Base-by-base conservation (phyloP, 2,113 vertebrate species). In the Thamnaconus septentrionalis region DNA sequence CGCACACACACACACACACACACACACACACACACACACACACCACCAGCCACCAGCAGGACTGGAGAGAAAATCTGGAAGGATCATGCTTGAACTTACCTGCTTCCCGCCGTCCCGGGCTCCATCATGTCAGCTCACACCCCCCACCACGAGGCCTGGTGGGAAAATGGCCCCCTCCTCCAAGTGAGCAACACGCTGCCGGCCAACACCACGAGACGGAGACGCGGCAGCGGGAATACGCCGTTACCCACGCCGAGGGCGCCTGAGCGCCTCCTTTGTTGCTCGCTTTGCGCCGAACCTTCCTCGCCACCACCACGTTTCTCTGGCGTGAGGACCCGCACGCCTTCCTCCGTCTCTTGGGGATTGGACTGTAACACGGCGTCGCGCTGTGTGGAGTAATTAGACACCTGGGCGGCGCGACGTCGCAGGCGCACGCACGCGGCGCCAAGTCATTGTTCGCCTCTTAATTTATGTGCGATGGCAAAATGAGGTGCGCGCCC, bases 201-300 rank as follows among this genome's bases (percentile, higher is more conserved):
- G 79, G 83, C 18, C 80, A 73, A 86, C 66, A 80, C 52, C 43
- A 72, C 53, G 3, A 74, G 70, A 80, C 74, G 60, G 71, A 76
- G 72, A 81, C 54, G 64, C 83, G 85, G 82, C 83, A 78, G 66
- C 59, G 9, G 66, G 72, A 73, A 57, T 79, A 81, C 63, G 79
- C 18, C 18, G 18, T n/a, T n/a, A n/a, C n/a, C n/a, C n/a, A n/a
- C n/a, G n/a, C 18, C 18, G 18, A 31, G 18, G 18, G 18, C 18
- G 18, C 18, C 18, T 31, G 18, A 31, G 18, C 18, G 18, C 18
- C 18, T 31, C 18, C 18, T 31, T 31, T 31, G 18, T 31, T 31
- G 18, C 18, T 31, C 18, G 18, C 18, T 31, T 31, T 31, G 18
- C 18, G 18, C 18, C 18, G 18, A 31, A 31, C 18, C 18, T 31